A percentile compares a stretch with the other conserved stretches of the same genome.
Conservation (phyloP, 2,113 vertebrate genomes). For the Recurvirostra avosetta region DNA sequence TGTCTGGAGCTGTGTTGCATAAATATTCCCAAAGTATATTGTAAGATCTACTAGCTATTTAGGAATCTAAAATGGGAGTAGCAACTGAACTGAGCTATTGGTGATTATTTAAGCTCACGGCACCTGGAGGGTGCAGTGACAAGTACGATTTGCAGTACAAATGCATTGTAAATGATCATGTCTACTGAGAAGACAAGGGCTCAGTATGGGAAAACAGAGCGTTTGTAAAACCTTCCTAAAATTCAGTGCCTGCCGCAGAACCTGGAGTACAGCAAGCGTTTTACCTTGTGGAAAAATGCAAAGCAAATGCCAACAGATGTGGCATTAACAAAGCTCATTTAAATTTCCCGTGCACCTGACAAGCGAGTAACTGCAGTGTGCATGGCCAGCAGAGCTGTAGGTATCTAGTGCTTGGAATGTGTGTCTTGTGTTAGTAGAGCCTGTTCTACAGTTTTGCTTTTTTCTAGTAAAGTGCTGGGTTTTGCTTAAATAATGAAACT, state of each 20-base stretch:
- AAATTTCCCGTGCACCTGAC: background rate
- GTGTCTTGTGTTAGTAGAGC: background rate
- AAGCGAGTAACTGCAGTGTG: background rate
- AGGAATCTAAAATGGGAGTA: background rate
- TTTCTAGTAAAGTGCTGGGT: background rate
- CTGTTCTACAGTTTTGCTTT: background rate
- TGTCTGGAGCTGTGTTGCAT: background rate
- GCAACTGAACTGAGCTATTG: background rate
- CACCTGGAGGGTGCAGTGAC: background rate
- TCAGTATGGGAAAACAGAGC: background rate
- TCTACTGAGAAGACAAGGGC: background rate
- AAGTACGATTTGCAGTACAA: background rate
- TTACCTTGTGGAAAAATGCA: background rate
- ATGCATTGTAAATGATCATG: accelerated
- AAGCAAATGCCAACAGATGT: background rate
- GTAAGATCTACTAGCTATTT: background rate
- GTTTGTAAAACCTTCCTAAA: background rate
- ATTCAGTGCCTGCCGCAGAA: background rate
- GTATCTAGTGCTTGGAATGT: background rate
- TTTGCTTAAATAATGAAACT: background rate
- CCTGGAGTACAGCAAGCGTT: background rate
- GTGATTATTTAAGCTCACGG: background rate
- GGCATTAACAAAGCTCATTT: background rate
- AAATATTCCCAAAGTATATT: background rate
- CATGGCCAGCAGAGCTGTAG: background rate